phyloP scores from a whole-genome alignment of 2,888 invertebrate species.

The Leucoma salicis region DNA sequence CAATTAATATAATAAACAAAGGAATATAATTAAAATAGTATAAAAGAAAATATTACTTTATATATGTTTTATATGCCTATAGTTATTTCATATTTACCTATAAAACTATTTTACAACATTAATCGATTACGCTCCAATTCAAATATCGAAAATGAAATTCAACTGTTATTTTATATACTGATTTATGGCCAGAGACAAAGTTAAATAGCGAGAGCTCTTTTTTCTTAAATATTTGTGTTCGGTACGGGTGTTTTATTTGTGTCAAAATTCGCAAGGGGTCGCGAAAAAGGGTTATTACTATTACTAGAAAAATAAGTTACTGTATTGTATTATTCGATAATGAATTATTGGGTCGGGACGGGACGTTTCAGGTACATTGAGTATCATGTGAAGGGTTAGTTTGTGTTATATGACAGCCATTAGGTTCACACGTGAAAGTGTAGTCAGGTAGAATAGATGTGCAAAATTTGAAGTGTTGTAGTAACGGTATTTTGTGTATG shows the following conservation, averaged over 20 bases:
- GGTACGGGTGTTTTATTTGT: constrained; percentile 80
- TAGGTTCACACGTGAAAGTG: constrained; percentile 74
- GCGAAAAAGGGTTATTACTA: constrained; percentile 77
- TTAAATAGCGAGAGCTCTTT: constrained; percentile 61
- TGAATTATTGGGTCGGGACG: constrained; percentile 80
- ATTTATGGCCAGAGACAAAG: constrained; percentile 76
- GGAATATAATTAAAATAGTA: no score
- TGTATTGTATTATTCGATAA: constrained; percentile 73
- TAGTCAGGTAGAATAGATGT: constrained; percentile 52
- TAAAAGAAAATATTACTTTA: no score
- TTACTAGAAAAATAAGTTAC: constrained; percentile 73
- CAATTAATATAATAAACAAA: no score
- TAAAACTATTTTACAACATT: constrained; percentile 29
- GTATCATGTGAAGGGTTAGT: constrained; percentile 75
- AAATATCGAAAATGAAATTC: constrained; percentile 62
- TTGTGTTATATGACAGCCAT: constrained; percentile 68
- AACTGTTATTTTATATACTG: constrained; percentile 69
- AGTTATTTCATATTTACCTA: no score
- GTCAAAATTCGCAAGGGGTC: constrained; percentile 77
- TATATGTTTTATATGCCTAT: no score
- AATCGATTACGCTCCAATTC: constrained; percentile 69
- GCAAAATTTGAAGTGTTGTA: constrained; percentile 9
- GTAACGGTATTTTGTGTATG: constrained; percentile 8
- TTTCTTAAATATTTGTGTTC: constrained; percentile 77
- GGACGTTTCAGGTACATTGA: constrained; percentile 80